Evolutionary conservation across 2,797 vertebrate species (phyloP).

Genomic region (Phrynocephalus guinanensis): DNA sequence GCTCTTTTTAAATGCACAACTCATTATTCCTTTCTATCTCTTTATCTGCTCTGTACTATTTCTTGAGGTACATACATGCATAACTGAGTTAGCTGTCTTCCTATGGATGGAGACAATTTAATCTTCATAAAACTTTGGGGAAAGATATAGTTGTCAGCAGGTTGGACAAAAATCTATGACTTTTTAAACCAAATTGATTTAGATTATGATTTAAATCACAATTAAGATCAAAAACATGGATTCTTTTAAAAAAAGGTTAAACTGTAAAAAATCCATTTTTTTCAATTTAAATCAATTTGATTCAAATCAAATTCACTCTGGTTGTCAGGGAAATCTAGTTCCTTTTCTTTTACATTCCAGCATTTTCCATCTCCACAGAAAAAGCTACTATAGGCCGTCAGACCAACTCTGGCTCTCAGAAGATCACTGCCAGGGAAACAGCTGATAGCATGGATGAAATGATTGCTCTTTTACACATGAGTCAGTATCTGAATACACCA

Average conservation of each 20-base stretch:
- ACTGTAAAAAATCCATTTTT: too few species aligned
- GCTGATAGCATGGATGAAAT: background rate
- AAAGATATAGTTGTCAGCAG: conserved; percentile 29
- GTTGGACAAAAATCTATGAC: too few species aligned
- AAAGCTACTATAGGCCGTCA: background rate
- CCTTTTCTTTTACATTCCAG: background rate
- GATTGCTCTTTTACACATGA: background rate
- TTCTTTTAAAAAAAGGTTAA: too few species aligned
- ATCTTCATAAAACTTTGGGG: conserved; percentile 32
- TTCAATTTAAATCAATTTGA: too few species aligned
- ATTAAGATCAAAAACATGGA: too few species aligned
- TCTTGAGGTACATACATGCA: conserved; percentile 28
- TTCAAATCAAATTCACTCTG: too few species aligned
- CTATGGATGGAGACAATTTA: conserved; percentile 27
- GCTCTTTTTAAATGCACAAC: conserved; percentile 60
- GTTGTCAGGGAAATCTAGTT: background rate
- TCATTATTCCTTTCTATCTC: conserved; percentile 53
- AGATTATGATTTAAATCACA: too few species aligned
- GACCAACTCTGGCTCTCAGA: background rate
- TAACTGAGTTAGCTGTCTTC: conserved; percentile 64
- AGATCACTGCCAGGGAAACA: background rate
- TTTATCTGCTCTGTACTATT: conserved; percentile 49
- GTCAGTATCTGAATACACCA: background rate
- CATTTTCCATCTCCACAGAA: background rate
- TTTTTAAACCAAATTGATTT: too few species aligned